Evolutionary conservation across 37 sponge, comb jelly and placozoan genomes (phyloP), one percentile per base, ranked within the genome.

Genomic region (Ianthella basta): DNA sequence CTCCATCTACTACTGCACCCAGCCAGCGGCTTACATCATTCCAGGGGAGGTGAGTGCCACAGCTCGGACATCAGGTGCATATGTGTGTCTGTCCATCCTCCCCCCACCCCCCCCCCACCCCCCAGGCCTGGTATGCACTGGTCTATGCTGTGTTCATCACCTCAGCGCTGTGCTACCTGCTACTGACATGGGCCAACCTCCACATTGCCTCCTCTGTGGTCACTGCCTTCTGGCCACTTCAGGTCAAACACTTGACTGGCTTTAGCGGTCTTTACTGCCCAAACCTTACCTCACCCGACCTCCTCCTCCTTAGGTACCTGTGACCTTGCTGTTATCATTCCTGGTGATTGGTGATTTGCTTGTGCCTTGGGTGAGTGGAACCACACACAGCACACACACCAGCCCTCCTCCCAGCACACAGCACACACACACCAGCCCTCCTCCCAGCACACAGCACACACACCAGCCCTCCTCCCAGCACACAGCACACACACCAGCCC

Each of bases 181-280:
- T 96, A 35, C 60, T 93, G 73, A 88, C 92, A 15, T 96, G 97
- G 97, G 66, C 90, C 36, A 93, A 91, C 61, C 55, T 87, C 21
- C 91, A 93, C 29, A 72, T 91, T 30, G 80, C 90, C 55, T 53
- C 91, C 44, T 85, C 89, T 24, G 50, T 96, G 15, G 92, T 93
- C 25, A 89, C 97, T 41, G 97, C 94, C 21, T 96, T 93, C 81
- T 96, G 94, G 94, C 97, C 97, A 54, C n/a, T 89, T 27, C 97
- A 96, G 87, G 97, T 96, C 61, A 27, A 66, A 56, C n/a, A n/a
- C n/a, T n/a, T n/a, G n/a, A 23, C 13, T 1, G 24, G 74, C 39
- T 14, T 86, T 15, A 24, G 33, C 23, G n/a, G 15, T 16, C 15
- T 66, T 12, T 81, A 16, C 29, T 25, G 56, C 15, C 14, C 15